These are phyloP conservation scores for Helleia helle DNA, from an alignment of 2,888 invertebrate genomes.

Conservation along the genomic window DNA sequence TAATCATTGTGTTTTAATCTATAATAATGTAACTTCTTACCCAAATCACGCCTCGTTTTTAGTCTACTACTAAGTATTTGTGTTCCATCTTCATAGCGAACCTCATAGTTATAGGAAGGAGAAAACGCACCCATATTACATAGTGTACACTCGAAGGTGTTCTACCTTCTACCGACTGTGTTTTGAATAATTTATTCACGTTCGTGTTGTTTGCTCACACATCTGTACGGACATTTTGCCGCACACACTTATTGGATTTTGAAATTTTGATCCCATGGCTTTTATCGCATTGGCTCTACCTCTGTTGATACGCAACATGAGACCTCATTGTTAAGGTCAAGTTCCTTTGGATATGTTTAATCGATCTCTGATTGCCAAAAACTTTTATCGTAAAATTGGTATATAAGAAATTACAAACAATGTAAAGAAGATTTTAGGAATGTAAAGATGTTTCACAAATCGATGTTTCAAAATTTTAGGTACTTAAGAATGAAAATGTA, in stretches of 20 bases:
- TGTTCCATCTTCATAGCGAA: too few relatives aligned
- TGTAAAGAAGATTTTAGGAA: neutral
- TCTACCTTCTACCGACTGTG: too few relatives aligned
- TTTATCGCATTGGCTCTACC: conserved; percentile 45
- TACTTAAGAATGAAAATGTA: neutral
- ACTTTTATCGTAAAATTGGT: neutral
- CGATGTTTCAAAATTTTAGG: conserved; percentile 3
- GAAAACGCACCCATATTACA: too few relatives aligned
- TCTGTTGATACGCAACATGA: conserved; percentile 7
- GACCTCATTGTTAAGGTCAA: conserved; percentile 2
- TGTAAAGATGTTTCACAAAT: neutral
- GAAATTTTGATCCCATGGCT: conserved; percentile 47
- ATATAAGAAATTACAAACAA: neutral
- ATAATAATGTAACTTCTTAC: too few relatives aligned
- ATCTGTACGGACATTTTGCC: conserved; percentile 19
- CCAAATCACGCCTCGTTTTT: too few relatives aligned
- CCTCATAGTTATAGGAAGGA: too few relatives aligned
- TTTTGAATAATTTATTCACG: conserved; percentile 21
- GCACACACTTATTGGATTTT: conserved; percentile 35
- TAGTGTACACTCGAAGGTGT: too few relatives aligned
- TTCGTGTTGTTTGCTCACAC: conserved; percentile 26
- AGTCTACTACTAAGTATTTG: too few relatives aligned
- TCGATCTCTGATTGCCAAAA: conserved; percentile 8
- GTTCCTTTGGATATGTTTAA: neutral
- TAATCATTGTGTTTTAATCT: too few relatives aligned